A percentile compares a stretch with the other conserved stretches of the same genome.
Conservation (phyloP, 2,113 vertebrate species). For the Zosterops borbonicus region DNA sequence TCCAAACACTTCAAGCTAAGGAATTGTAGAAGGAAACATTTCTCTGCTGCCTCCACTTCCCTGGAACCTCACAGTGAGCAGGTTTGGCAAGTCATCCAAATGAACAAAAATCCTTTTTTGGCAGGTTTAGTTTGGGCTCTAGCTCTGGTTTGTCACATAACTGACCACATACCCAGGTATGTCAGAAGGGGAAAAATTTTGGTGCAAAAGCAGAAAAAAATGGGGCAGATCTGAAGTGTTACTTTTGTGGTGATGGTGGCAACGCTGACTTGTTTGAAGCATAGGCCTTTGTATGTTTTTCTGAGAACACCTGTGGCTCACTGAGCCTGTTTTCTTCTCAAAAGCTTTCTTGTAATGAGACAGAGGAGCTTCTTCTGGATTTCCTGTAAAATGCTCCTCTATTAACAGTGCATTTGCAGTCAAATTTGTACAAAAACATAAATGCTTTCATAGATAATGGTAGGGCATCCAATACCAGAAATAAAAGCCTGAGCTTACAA, state of each 20-base stretch:
- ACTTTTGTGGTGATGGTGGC: background rate
- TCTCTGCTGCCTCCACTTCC: background rate
- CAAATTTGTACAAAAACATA: background rate
- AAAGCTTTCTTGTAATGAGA: background rate
- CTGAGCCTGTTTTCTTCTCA: background rate
- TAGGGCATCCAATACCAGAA: background rate
- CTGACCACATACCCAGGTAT: fast-evolving
- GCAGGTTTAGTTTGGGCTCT: background rate
- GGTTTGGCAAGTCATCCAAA: background rate
- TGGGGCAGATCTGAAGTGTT: background rate
- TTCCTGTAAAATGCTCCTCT: background rate
- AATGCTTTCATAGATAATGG: background rate
- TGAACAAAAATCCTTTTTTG: background rate
- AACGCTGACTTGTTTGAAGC: background rate
- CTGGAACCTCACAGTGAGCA: fast-evolving
- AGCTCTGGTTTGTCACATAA: background rate
- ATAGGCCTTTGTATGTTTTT: background rate
- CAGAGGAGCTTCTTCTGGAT: background rate
- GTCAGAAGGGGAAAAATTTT: background rate
- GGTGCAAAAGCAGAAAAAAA: background rate
- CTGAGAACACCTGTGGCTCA: background rate
- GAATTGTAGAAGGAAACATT: background rate
- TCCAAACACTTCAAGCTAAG: background rate
- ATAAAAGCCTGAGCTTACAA: background rate
- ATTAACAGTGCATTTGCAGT: background rate